Conservation (phyloP, 2,797 vertebrate genomes). For the Sylvilagus floridanus region DNA sequence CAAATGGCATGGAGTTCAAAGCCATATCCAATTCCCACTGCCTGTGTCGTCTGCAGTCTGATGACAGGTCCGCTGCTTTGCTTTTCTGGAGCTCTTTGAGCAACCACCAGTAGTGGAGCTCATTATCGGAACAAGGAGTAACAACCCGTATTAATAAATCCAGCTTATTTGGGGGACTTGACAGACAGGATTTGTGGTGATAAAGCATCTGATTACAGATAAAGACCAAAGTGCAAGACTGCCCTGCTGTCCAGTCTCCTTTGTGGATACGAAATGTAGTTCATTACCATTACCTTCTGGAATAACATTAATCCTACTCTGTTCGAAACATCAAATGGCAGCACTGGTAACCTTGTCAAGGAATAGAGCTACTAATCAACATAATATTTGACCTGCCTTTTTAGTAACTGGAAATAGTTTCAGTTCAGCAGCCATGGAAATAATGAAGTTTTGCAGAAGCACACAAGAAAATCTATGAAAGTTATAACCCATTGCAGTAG, state of each 20-base stretch:
- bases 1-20: slow-evolving; percentile 67
- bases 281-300: slow-evolving; percentile 60
- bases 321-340: slow-evolving; percentile 45
- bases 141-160: slow-evolving; percentile 69
- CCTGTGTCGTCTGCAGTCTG: not conserved
- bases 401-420: slow-evolving; percentile 21
- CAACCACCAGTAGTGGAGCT: slow-evolving; percentile 39
- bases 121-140: slow-evolving; percentile 73
- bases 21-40: slow-evolving; percentile 20
- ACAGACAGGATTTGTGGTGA: slow-evolving; percentile 63
- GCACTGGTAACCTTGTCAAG: slow-evolving; percentile 49
- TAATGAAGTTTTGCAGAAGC: slow-evolving; percentile 36
- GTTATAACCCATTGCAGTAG: not conserved
- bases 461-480: not conserved
- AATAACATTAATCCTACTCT: slow-evolving; percentile 61
- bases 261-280: not conserved
- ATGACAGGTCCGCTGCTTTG: slow-evolving; percentile 61
- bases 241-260: slow-evolving; percentile 34
- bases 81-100: slow-evolving; percentile 58
- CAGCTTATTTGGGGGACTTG: slow-evolving; percentile 56
- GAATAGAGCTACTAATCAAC: slow-evolving; percentile 32
- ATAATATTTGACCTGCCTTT: slow-evolving; percentile 12
- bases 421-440: slow-evolving; percentile 36
- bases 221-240: slow-evolving; percentile 54
- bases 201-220: slow-evolving; percentile 58